These are phyloP conservation scores for Tyto alba DNA, from an alignment of 2,113 vertebrate species.

Conservation along the genomic window DNA sequence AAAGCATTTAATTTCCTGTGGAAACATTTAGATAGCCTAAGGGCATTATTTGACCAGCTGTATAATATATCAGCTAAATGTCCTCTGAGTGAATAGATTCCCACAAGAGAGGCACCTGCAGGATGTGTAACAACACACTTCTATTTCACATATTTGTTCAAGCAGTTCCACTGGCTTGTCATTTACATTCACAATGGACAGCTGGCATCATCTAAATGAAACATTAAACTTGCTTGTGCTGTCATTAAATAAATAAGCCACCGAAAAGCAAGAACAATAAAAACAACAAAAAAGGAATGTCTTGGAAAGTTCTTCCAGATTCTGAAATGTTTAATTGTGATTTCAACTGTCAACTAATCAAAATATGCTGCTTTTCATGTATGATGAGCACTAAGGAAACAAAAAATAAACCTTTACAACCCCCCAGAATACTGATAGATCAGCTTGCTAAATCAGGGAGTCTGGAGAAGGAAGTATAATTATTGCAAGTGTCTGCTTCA, in stretches of 20 bases:
- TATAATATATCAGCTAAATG: slow-evolving; percentile 30
- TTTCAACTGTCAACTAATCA: slow-evolving; percentile 45
- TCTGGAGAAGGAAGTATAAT: neutral
- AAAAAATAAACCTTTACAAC: slow-evolving; percentile 16
- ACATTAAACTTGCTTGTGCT: slow-evolving; percentile 55
- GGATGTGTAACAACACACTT: slow-evolving; percentile 22
- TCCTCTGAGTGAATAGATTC: slow-evolving; percentile 53
- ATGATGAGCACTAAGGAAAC: slow-evolving; percentile 14
- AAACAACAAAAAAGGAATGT: neutral
- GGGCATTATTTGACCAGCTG: slow-evolving; percentile 71
- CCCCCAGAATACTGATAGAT: neutral
- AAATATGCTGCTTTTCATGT: slow-evolving; percentile 25
- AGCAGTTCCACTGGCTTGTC: slow-evolving; percentile 43
- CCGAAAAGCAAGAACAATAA: neutral
- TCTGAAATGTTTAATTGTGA: slow-evolving; percentile 57
- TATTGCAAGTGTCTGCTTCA: neutral
- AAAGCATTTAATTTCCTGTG: slow-evolving; percentile 45
- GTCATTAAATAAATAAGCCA: neutral
- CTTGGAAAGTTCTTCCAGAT: slow-evolving; percentile 42
- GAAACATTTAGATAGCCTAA: slow-evolving; percentile 57
- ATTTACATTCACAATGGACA: slow-evolving; percentile 65
- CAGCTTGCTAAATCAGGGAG: neutral
- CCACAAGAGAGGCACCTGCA: slow-evolving; percentile 65
- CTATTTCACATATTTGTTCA: neutral
- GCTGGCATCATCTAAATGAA: slow-evolving; percentile 62